phyloP scores from a whole-genome alignment of 2,888 invertebrate genomes.

The Drosophila pegasa region DNA sequence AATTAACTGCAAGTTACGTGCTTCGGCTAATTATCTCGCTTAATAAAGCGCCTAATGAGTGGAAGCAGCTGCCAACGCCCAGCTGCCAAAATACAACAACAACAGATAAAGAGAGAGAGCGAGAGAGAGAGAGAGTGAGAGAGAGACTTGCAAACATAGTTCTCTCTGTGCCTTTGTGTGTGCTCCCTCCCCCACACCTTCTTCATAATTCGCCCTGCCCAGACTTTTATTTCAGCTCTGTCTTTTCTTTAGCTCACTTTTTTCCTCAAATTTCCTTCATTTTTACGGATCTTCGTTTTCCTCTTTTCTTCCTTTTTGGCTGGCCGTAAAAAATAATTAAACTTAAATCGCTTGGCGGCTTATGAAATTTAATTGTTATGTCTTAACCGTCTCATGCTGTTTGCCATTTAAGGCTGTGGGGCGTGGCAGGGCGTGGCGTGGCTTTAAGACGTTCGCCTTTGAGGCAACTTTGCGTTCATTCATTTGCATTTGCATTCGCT shows the following conservation, averaged over 20 bases:
- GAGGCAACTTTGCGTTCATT: constrained; percentile 22
- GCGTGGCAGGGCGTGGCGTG: constrained; percentile 20
- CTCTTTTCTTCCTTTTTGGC: constrained; percentile 4
- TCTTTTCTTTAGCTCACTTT: constrained; percentile 30
- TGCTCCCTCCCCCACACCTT: constrained; percentile 30
- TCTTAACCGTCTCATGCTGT: constrained; percentile 23
- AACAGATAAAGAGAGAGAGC: background rate
- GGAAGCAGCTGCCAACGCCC: constrained; percentile 80
- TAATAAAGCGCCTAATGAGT: constrained; percentile 82
- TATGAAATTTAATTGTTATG: constrained; percentile 71
- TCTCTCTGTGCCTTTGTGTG: constrained; percentile 10
- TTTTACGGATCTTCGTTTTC: background rate
- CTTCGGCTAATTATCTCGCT: constrained; percentile 81
- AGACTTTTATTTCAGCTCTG: constrained; percentile 29
- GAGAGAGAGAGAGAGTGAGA: background rate
- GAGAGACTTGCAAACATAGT: background rate
- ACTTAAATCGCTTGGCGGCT: constrained; percentile 58
- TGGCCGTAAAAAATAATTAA: constrained; percentile 63
- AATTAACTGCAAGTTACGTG: constrained; percentile 81
- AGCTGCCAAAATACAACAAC: constrained; percentile 57
- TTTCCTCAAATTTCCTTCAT: background rate
- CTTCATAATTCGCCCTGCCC: constrained; percentile 41
- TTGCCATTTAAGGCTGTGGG: constrained; percentile 11
- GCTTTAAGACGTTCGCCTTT: constrained; percentile 37
- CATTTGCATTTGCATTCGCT: constrained; percentile 35